A percentile compares a stretch with the other conserved stretches of the same genome.
These are phyloP conservation scores for Tragulus kanchil DNA, from an alignment of 2,113 vertebrate species.

Conservation along the genomic window DNA sequence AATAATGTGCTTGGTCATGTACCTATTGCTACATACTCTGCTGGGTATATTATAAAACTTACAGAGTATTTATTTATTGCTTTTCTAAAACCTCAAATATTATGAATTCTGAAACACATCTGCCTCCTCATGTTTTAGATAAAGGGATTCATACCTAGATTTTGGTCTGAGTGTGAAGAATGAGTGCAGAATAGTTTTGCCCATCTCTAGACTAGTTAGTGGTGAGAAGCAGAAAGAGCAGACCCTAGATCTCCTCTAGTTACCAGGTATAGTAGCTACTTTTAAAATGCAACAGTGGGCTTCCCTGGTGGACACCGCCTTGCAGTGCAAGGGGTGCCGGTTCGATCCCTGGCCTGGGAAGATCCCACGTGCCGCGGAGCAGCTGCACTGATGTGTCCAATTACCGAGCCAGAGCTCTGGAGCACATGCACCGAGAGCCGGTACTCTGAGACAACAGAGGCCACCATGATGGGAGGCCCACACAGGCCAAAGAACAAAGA, in stretches of 20 bases:
- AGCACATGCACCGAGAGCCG: no score
- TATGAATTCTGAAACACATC: slow-evolving; percentile 35
- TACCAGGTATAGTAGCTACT: not conserved
- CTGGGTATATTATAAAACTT: not conserved
- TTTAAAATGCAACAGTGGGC: not conserved
- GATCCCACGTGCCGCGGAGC: no score
- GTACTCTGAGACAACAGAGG: no score
- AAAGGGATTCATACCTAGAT: not conserved
- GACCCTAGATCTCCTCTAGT: not conserved
- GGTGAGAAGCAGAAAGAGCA: not conserved
- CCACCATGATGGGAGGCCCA: no score
- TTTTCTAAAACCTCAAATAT: slow-evolving; percentile 26
- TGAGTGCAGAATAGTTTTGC: not conserved
- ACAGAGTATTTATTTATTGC: not conserved
- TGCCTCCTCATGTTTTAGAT: not conserved
- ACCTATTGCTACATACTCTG: not conserved
- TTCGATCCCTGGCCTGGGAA: no score
- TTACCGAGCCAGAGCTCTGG: no score
- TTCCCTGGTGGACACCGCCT: no score
- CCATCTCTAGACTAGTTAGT: not conserved
- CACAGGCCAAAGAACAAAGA: no score
- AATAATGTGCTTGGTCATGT: not conserved
- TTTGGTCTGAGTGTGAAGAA: not conserved
- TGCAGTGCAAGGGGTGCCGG: no score
- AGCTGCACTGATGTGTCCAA: no score